These are phyloP conservation scores for silkworm (Bombyx mori) DNA, from an alignment of 1,140 invertebrate species.

Conservation along the genomic window ASM3026992v2 NC_085128.1:11478001-11478500, in stretches of 20 bases:
- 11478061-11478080: constrained; percentile 19
- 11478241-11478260: constrained; percentile 22
- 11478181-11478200: constrained; percentile 17
- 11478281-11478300: constrained; percentile 17
- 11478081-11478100: constrained; percentile 41
- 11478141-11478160: constrained; percentile 30
- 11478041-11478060: too few species aligned
- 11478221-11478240: constrained; percentile 36
- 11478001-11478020: too few species aligned
- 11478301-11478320: constrained; percentile 5
- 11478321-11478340: too few species aligned
- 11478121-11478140: constrained; percentile 42
- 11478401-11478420: too few species aligned
- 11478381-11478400: too few species aligned
- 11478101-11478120: constrained; percentile 39
- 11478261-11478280: constrained; percentile 23
- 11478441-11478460: too few species aligned
- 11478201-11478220: constrained; percentile 30
- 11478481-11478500: too few species aligned
- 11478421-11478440: too few species aligned
- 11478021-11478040: too few species aligned
- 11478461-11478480: too few species aligned
- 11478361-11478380: too few species aligned
- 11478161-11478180: constrained; percentile 25
- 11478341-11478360: too few species aligned